phyloP scores from a whole-genome alignment of 53 echinoderm and acorn worm species.

The Echinometra lucunter region DNA sequence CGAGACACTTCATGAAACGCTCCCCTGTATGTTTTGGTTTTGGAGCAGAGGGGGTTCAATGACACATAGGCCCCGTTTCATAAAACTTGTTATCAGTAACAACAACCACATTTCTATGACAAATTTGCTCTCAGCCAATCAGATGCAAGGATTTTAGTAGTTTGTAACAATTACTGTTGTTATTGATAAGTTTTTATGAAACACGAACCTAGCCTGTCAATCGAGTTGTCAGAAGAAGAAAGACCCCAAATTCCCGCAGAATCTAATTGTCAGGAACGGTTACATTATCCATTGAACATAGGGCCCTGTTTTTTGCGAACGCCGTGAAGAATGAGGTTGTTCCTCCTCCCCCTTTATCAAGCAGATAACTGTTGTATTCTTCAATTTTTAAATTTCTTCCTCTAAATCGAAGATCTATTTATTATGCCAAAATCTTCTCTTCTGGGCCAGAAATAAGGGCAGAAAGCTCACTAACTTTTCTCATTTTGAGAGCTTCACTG shows the following conservation, averaged over 20 bases:
- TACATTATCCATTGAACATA: not conserved
- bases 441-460: not conserved
- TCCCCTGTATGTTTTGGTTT: no score
- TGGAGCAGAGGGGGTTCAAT: conserved; percentile 18
- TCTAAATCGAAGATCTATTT: not conserved
- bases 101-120: no score
- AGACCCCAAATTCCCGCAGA: conserved; percentile 14
- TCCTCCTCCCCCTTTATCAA: not conserved
- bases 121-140: no score
- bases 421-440: not conserved
- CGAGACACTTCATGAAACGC: no score
- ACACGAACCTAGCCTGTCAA: no score
- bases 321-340: conserved; percentile 8
- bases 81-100: no score
- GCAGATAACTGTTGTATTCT: not conserved
- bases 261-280: not conserved
- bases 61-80: no score
- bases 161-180: no score
- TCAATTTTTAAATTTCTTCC: not conserved
- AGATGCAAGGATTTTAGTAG: no score
- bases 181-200: no score
- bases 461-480: not conserved
- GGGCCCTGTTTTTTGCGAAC: conserved; percentile 17
- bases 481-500: not conserved
- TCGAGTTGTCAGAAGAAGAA: conserved; percentile 4